Evolutionary conservation across 1,140 invertebrate genomes (phyloP).

Genomic region (Drosophila tristis): DNA sequence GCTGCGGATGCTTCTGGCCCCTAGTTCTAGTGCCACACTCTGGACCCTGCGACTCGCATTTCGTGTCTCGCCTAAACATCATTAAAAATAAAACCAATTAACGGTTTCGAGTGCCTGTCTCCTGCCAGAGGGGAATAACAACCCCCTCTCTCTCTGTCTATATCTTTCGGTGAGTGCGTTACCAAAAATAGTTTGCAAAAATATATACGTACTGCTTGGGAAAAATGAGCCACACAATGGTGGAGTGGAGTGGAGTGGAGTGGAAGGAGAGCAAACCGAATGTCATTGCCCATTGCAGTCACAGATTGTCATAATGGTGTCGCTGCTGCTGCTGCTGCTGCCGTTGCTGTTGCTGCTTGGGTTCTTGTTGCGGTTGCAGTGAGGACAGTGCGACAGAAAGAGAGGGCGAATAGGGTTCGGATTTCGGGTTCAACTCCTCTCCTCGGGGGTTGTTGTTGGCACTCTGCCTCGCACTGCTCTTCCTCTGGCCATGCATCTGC

Average conservation of each 20-base stretch:
- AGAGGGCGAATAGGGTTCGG: slow-evolving; percentile 29
- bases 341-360: slow-evolving; percentile 48
- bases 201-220: slow-evolving; percentile 36
- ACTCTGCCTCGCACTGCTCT: slow-evolving; percentile 5
- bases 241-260: slow-evolving; percentile 3
- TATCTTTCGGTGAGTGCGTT: slow-evolving; percentile 8
- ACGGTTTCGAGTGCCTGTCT: slow-evolving; percentile 66
- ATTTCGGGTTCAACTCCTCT: slow-evolving; percentile 47
- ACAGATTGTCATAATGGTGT: slow-evolving; percentile 47
- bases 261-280: slow-evolving; percentile 18
- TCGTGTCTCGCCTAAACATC: slow-evolving; percentile 67
- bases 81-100: slow-evolving; percentile 78
- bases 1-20: too few relatives aligned
- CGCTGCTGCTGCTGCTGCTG: slow-evolving; percentile 36
- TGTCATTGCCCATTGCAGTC: slow-evolving; percentile 71
- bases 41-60: too few relatives aligned
- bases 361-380: slow-evolving; percentile 22
- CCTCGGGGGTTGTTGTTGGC: slow-evolving; percentile 43
- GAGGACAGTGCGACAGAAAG: neutral
- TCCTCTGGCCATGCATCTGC: slow-evolving; percentile 54
- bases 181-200: slow-evolving; percentile 72
- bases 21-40: too few relatives aligned
- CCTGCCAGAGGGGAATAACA: slow-evolving; percentile 16
- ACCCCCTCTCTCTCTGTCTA: slow-evolving; percentile 9
- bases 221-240: slow-evolving; percentile 58